These are phyloP conservation scores for Illadopsis cleaveri DNA, from an alignment of 2,113 vertebrate species.

Conservation along the genomic window DNA sequence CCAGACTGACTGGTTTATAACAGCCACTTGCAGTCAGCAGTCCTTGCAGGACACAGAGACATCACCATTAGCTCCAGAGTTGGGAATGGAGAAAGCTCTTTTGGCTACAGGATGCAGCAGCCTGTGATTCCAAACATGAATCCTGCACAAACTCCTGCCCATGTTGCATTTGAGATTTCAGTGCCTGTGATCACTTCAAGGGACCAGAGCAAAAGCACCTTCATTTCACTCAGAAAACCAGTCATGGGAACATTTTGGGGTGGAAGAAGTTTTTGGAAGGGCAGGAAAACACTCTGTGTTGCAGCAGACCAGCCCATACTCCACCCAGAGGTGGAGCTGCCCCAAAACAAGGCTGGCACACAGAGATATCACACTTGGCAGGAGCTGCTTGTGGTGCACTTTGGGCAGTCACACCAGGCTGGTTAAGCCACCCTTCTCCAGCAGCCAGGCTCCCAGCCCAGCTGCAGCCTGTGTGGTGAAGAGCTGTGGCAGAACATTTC, in stretches of 20 bases:
- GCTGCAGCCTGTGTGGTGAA: neutral
- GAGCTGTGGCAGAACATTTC: neutral
- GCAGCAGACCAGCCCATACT: neutral
- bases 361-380: fast-evolving
- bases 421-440: neutral
- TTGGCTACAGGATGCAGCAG: neutral
- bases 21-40: neutral
- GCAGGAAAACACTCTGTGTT: neutral
- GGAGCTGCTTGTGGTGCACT: neutral
- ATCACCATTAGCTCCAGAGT: neutral
- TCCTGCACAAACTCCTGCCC: neutral
- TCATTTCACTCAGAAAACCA: neutral
- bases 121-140: neutral
- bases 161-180: neutral
- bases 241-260: neutral
- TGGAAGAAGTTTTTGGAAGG: neutral
- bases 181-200: neutral
- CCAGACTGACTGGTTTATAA: neutral
- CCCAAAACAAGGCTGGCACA: neutral
- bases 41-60: neutral
- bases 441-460: neutral
- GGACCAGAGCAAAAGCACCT: neutral
- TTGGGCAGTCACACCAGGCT: neutral
- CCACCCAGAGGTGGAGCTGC: neutral
- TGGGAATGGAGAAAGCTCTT: neutral